Conservation (phyloP, 2,888 invertebrate genomes). For the Timandra comae region DNA sequence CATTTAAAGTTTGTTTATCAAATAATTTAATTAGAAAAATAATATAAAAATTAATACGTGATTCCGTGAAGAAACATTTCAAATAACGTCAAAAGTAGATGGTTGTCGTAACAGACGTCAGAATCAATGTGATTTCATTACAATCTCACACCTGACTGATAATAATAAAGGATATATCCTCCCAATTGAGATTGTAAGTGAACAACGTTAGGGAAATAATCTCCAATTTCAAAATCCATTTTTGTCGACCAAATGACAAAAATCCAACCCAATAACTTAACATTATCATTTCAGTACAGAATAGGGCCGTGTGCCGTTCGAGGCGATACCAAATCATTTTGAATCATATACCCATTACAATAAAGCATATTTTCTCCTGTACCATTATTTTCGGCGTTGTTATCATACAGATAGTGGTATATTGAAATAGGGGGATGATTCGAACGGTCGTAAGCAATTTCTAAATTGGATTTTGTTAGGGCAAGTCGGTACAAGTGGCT, state of each 20-base stretch:
- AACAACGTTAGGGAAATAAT: neutral
- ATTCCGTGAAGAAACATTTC: too few relatives aligned
- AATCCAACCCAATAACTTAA: constrained; percentile 23
- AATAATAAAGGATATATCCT: neutral
- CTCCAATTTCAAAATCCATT: constrained; percentile 4
- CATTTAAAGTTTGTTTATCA: too few relatives aligned
- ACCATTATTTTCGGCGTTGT: constrained; percentile 22
- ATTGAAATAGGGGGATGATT: constrained; percentile 38
- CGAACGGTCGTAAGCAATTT: constrained; percentile 52
- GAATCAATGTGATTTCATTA: constrained; percentile 1
- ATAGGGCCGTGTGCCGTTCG: constrained; percentile 27
- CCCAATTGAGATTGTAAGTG: too few relatives aligned
- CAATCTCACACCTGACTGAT: neutral
- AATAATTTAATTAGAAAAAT: too few relatives aligned
- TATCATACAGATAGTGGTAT: constrained; percentile 18
- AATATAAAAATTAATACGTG: too few relatives aligned
- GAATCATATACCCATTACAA: constrained; percentile 21
- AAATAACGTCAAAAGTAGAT: too few relatives aligned
- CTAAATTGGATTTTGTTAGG: constrained; percentile 48
- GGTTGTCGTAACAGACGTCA: too few relatives aligned
- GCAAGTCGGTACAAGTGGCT: constrained; percentile 16
- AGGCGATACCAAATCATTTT: constrained; percentile 21
- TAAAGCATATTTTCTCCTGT: constrained; percentile 32
- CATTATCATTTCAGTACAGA: constrained; percentile 28
- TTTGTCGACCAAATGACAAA: constrained; percentile 13